Evolutionary conservation across 2,888 invertebrate genomes (phyloP).

Genomic region (Macaria notata): DNA sequence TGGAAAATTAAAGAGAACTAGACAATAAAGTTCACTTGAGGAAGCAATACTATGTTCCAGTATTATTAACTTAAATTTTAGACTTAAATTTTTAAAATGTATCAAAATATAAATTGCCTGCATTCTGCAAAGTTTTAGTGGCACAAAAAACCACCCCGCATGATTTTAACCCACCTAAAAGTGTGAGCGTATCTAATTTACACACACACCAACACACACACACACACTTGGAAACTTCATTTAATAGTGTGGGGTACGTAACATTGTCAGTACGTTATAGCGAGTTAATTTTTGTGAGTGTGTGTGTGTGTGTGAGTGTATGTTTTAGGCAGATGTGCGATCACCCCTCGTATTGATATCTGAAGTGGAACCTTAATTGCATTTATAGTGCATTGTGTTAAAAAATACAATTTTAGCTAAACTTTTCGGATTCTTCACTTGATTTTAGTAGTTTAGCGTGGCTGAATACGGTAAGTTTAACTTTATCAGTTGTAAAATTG

Average conservation of each 20-base stretch:
- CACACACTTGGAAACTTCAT: neutral
- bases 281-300: no score
- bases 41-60: no score
- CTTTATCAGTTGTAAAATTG: neutral
- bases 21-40: no score
- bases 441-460: no score
- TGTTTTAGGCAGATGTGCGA: conserved; percentile 49
- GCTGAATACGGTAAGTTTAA: conserved; percentile 3
- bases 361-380: conserved; percentile 48
- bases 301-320: conserved; percentile 7
- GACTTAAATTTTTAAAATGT: no score
- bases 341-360: conserved; percentile 35
- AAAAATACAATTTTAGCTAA: conserved; percentile 1
- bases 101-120: no score
- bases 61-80: no score
- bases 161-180: neutral
- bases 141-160: neutral
- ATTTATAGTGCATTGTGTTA: conserved; percentile 29
- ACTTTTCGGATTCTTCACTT: neutral
- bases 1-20: no score
- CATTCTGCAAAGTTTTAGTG: no score
- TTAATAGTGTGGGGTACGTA: conserved; percentile 3
- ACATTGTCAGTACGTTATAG: neutral
- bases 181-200: conserved; percentile 15
- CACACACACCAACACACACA: no score